These are phyloP conservation scores for Eupeodes latifasciatus DNA, from an alignment of 2,888 invertebrate species.

Conservation along the genomic window DNA sequence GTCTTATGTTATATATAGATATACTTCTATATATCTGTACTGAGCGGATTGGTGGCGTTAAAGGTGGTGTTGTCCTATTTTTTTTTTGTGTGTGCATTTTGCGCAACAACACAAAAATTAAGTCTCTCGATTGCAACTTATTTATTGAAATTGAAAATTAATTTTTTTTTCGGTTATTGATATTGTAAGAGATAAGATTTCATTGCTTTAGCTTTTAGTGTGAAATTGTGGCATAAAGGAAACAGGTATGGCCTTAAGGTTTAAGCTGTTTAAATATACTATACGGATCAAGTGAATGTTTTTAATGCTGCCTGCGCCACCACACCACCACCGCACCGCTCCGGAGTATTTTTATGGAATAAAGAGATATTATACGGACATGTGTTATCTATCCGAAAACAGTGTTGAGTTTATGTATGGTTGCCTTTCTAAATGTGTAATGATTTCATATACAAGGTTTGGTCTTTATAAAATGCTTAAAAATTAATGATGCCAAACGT, in stretches of 20 bases:
- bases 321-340: too few species aligned
- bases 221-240: slow-evolving; percentile 46
- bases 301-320: not conserved
- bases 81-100: not conserved
- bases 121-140: slow-evolving; percentile 60
- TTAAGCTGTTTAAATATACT: slow-evolving; percentile 41
- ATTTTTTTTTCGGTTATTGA: slow-evolving; percentile 70
- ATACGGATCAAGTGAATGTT: slow-evolving; percentile 58
- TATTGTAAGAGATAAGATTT: slow-evolving; percentile 71
- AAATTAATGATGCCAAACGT: slow-evolving; percentile 27
- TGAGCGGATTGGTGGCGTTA: not conserved
- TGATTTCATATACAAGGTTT: slow-evolving; percentile 12
- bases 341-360: not conserved
- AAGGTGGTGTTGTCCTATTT: slow-evolving; percentile 24
- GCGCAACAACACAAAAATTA: slow-evolving; percentile 51
- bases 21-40: too few species aligned
- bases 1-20: not conserved
- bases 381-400: slow-evolving; percentile 12
- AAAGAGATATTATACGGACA: not conserved
- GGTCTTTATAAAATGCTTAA: not conserved
- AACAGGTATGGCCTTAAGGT: slow-evolving; percentile 53
- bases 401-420: slow-evolving; percentile 4
- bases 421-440: slow-evolving; percentile 32
- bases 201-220: slow-evolving; percentile 61
- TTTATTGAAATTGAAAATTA: slow-evolving; percentile 74